Percentiles rank a stretch among this genome's conserved stretches.
Conservation (phyloP, 2,797 vertebrate genomes). For the Hephaestus fuliginosus region DNA sequence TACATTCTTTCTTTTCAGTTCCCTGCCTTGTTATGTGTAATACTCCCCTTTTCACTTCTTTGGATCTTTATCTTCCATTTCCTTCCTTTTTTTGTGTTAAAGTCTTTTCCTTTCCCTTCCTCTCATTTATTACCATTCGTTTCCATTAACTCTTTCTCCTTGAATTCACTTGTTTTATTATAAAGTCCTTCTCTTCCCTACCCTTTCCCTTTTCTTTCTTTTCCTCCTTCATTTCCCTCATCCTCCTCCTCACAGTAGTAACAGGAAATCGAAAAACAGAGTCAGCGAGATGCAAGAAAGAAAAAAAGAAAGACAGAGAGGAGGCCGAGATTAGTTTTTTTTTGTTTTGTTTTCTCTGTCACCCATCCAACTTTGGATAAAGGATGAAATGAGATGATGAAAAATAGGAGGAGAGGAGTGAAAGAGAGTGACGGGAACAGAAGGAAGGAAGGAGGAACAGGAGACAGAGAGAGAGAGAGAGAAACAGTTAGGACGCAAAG, state of each 20-base stretch:
- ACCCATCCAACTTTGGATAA: not conserved
- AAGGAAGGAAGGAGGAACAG: not conserved
- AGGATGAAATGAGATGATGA: slow-evolving; percentile 8
- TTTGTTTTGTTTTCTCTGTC: slow-evolving; percentile 39
- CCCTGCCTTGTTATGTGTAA: not conserved
- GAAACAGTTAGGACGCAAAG: slow-evolving; percentile 31
- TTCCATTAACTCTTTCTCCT: not conserved
- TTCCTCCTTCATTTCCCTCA: not conserved
- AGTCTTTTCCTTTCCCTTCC: not conserved
- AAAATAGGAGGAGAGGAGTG: not conserved
- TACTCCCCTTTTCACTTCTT: not conserved
- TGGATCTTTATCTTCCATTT: not conserved
- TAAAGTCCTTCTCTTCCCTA: not conserved
- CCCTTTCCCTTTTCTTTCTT: not conserved
- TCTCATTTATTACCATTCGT: not conserved
- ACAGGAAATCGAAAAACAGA: slow-evolving; percentile 64
- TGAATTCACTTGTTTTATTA: not conserved
- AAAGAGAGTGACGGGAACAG: slow-evolving; percentile 10
- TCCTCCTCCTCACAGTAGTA: slow-evolving; percentile 23
- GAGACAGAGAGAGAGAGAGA: not conserved
- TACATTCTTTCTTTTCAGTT: not conserved
- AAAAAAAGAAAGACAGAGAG: slow-evolving; percentile 31
- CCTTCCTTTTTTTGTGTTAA: not conserved
- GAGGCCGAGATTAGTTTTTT: slow-evolving; percentile 13
- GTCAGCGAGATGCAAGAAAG: slow-evolving; percentile 22